Percentiles rank a stretch among this genome's conserved stretches.
Conservation (phyloP, 2,113 vertebrate species). For the Phrynocephalus versicolor region DNA sequence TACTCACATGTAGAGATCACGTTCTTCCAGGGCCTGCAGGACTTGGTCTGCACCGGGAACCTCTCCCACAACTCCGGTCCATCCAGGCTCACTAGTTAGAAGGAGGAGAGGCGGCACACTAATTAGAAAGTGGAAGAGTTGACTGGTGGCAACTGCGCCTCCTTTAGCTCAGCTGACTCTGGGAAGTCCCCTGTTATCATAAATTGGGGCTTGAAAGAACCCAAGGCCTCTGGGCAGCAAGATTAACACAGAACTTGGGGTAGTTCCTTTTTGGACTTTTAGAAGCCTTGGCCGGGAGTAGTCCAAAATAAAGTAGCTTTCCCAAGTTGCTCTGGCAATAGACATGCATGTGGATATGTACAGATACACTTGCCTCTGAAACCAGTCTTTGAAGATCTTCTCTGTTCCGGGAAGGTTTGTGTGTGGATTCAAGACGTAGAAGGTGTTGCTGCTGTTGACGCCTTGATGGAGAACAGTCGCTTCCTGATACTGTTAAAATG, state of each 20-base stretch:
- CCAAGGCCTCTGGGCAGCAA: neutral
- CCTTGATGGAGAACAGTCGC: conserved; percentile 76
- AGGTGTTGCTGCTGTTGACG: conserved; percentile 79
- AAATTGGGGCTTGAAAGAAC: neutral
- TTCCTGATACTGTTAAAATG: conserved; percentile 56
- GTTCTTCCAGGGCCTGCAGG: conserved; percentile 79
- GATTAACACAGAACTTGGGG: neutral
- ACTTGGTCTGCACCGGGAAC: conserved; percentile 77
- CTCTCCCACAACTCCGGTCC: conserved; percentile 84
- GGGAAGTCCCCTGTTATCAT: no score
- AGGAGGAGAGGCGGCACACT: no score
- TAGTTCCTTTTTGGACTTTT: neutral
- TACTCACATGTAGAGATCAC: conserved; percentile 92
- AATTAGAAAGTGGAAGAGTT: neutral
- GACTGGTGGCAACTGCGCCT: neutral
- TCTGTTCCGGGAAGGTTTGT: conserved; percentile 83
- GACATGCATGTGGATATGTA: neutral
- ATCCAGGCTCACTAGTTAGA: conserved; percentile 77
- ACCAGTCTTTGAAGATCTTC: conserved; percentile 83
- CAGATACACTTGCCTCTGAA: conserved; percentile 79
- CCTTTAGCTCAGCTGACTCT: neutral
- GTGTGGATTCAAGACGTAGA: conserved; percentile 90
- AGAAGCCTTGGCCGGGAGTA: neutral
- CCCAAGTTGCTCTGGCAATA: neutral
- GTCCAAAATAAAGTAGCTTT: neutral